Evolutionary conservation across 2,888 invertebrate genomes (phyloP).

Genomic region (Alentia gelatinosa): DNA sequence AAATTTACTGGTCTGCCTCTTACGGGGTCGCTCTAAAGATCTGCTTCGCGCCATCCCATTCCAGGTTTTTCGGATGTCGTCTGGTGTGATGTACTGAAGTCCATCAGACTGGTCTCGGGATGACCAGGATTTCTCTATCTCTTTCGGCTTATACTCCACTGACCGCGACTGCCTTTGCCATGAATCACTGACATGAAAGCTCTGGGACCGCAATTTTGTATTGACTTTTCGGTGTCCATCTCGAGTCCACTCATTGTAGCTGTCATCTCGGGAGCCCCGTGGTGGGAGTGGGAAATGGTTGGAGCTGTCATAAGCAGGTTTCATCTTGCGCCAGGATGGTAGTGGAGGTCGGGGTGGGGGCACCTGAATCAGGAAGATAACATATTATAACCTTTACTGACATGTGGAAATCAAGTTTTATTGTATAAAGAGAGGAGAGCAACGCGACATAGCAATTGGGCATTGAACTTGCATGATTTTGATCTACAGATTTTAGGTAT

Average conservation of each 20-base stretch:
- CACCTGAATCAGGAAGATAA: not conserved
- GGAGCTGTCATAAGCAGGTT: not conserved
- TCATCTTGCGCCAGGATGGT: conserved; percentile 44
- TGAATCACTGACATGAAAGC: conserved; percentile 1
- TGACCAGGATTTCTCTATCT: not conserved
- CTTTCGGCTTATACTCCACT: not conserved
- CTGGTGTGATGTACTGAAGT: conserved; percentile 2
- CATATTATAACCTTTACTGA: not conserved
- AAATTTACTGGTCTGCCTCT: not conserved
- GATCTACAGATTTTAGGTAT: too few species aligned
- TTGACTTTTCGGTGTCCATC: not conserved
- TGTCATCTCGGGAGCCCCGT: too few species aligned
- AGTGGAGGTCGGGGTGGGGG: conserved; percentile 37
- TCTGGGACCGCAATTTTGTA: not conserved
- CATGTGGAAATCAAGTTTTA: too few species aligned
- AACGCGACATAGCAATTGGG: too few species aligned
- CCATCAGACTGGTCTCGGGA: not conserved
- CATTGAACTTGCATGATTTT: too few species aligned
- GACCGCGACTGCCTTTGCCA: not conserved
- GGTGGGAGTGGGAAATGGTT: not conserved
- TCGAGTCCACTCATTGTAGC: not conserved
- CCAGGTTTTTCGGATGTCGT: not conserved
- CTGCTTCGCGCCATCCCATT: not conserved
- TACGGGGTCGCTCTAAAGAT: not conserved
- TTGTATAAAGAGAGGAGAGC: too few species aligned